Evolutionary conservation across 2,888 invertebrate species (phyloP).

Genomic region (Epirrita christyi): DNA sequence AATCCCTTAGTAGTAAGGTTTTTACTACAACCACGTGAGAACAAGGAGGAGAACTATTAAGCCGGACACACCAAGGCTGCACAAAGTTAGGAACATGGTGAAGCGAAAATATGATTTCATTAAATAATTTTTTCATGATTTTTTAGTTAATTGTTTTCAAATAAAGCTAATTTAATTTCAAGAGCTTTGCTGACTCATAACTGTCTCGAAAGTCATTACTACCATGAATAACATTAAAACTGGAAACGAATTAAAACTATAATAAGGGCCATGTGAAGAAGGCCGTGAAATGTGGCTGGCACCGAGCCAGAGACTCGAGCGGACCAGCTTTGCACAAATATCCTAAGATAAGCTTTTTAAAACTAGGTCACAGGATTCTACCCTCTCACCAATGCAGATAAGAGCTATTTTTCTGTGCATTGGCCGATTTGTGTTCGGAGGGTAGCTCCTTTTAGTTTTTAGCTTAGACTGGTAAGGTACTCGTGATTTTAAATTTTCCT

Average conservation of each 20-base stretch:
- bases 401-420: no score
- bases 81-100: no score
- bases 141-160: no score
- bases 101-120: no score
- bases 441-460: neutral
- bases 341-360: slow-evolving; percentile 13
- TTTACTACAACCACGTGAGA: no score
- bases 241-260: slow-evolving; percentile 23
- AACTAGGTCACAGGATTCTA: slow-evolving; percentile 29
- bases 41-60: no score
- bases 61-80: no score
- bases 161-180: slow-evolving; percentile 5
- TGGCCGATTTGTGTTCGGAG: neutral
- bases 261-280: slow-evolving; percentile 23
- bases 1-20: no score
- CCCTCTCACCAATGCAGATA: neutral
- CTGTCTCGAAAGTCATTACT: neutral
- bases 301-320: slow-evolving; percentile 9
- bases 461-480: no score
- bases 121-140: no score
- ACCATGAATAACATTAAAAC: slow-evolving; percentile 18
- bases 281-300: slow-evolving; percentile 23
- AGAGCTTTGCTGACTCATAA: slow-evolving; percentile 8
- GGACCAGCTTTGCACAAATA: slow-evolving; percentile 14
- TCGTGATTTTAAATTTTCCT: no score